Evolutionary conservation across 2,888 invertebrate genomes (phyloP), one percentile per base, ranked within the genome.

Genomic region (Drosophila testacea): DNA sequence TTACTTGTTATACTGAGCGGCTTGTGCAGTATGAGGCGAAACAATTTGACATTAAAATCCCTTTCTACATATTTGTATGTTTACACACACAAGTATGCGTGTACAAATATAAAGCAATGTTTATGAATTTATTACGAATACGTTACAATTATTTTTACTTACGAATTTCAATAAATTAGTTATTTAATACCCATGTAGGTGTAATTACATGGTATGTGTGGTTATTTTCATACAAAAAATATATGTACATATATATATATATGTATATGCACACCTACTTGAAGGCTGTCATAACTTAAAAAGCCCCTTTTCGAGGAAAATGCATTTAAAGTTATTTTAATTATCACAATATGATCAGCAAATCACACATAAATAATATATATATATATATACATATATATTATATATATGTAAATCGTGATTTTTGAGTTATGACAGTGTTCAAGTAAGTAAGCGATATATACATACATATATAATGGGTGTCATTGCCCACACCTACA

Each of bases 21-120:
- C 44, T 44, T 56, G 27, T 34, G 27, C 27, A 44, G 13, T 46
- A 44, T 44, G 34, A 34, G 34, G 55, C 44, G 44, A 36, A 27
- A 36, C 44, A 13, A 6, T 36, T 55, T 56, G 55, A 44, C 55
- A 44, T 56, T 56, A 44, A 36, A 44, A 44, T 55, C n/a, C 1
- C 42, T 27, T 13, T 27, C 28, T 16, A 38, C 11, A 38, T 47
- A 47, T 13, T 47, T 11, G 38, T 30, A 13, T 47, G 57, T 47
- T 47, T 47, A 39, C 57, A 57, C 13, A 34, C 13, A 30, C 52
- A 39, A 22, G 3, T 22, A 22, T 22, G 22, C 22, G 3, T 22
- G 22, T 39, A 39, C 52, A 50, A 7, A n/a, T 36, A 34, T 36
- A 11, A 27, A 36, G 22, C 22, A 2, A n/a, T 38, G 11, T n/a